A percentile compares a stretch with the other conserved stretches of the same genome.
Evolutionary conservation across 2,888 invertebrate species (phyloP).

Genomic region (Mythimna albipuncta): DNA sequence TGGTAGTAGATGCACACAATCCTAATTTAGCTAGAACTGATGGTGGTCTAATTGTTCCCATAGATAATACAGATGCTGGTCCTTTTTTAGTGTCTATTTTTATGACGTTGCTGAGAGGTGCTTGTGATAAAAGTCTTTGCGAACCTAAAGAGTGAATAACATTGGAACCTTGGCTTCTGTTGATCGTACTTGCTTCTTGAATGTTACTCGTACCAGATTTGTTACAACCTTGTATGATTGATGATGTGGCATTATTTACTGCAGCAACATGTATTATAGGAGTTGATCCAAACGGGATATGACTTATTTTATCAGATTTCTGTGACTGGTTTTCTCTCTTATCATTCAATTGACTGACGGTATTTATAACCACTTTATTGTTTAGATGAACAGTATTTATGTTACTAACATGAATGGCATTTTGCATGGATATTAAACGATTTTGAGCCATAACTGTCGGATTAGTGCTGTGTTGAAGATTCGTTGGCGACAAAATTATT

Average conservation of each 20-base stretch:
- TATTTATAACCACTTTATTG: conserved; percentile 84
- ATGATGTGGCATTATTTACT: conserved; percentile 75
- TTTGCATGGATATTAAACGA: conserved; percentile 86
- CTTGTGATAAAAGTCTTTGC: conserved; percentile 79
- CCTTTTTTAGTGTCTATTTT: conserved; percentile 82
- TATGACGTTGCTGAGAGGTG: conserved; percentile 78
- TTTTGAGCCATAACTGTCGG: conserved; percentile 86
- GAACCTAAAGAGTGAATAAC: conserved; percentile 84
- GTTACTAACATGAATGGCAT: conserved; percentile 80
- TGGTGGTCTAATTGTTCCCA: conserved; percentile 81
- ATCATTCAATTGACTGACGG: conserved; percentile 77
- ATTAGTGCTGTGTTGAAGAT: conserved; percentile 79
- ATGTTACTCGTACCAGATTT: conserved; percentile 80
- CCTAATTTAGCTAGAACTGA: conserved; percentile 82
- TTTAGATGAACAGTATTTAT: conserved; percentile 80
- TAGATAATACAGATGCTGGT: conserved; percentile 81
- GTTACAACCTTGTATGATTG: conserved; percentile 80
- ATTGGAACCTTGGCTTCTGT: conserved; percentile 79
- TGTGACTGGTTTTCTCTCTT: conserved; percentile 79
- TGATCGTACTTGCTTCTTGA: conserved; percentile 77
- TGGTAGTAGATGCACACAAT: conserved; percentile 73
- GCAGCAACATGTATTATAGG: conserved; percentile 84
- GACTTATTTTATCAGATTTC: conserved; percentile 80
- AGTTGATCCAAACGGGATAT: conserved; percentile 74
- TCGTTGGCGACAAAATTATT: conserved; percentile 85